Base-by-base conservation (phyloP, 2,888 invertebrate species). In the Mantis religiosa region DNA sequence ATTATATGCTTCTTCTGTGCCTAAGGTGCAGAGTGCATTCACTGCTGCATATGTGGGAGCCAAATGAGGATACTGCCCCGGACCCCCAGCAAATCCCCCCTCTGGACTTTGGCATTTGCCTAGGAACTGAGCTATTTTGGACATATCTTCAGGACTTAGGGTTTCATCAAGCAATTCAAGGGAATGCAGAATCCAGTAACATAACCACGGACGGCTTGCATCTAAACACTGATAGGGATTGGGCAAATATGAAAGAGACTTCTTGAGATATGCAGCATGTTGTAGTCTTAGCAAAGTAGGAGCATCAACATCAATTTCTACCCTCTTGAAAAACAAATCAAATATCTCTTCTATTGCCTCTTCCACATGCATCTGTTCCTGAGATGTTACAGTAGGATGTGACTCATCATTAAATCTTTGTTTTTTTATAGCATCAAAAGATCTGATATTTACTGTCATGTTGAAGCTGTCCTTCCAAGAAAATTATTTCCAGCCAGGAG, bases 41-140 rank as follows among this genome's bases (percentile, higher is more conserved):
- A 99, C 96, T 90, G 99, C 99, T 85, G 99, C 99, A 94, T 99
- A 99, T 0, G 99, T 99, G 6, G 99, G 97, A 1, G 99, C 99
- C 89, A 99, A 94, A 94, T 99, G 99, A 28, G 99, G 95, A 91
- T 95, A 94, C 93, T 99, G 99, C 0, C 96, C 96, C 0, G 99
- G 99, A 0, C 99, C 99, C 88, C 99, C 99, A 89, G 97, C 97
- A 94, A 98, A 99, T 1, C 99, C 99, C 82, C 98, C 98, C 85
- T 95, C 94, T 20, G 95, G 94, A 92, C 96, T 95, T 92, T 98
- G 98, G 92, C 98, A 98, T 92, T 95, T 94, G 90, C 91, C 93
- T 90, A 96, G 93, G 92, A 96, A 96, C 87, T 94, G 92, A 27
- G 94, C 94, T 89, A 96, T 94, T 89, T 94, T 93, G 82, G 94